Base-by-base conservation (phyloP, 1,140 invertebrate genomes). In the Lordiphosa stackelbergi region DNA sequence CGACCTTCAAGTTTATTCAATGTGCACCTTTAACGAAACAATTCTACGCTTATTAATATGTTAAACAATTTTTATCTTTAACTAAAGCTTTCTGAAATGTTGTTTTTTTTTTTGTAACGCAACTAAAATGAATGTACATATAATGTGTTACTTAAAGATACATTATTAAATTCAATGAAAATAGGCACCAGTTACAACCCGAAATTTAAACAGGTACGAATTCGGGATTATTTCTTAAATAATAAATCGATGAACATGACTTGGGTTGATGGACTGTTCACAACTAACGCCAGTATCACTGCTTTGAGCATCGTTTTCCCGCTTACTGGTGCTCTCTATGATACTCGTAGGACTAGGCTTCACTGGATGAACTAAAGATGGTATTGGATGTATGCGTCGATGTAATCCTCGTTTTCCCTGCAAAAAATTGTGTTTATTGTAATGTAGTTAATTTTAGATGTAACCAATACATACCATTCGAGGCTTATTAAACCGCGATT, bases 401-500 rank as follows among this genome's bases (percentile, higher is more conserved):
- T 62, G 55, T 9, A 60, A 24, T 19, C 63, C 65, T 12, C 85
- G 78, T 77, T 86, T 87, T 7, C 70, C 77, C 85, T 87, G 45
- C 12, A 28, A 61, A 41, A 36, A 10, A 36, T 35, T 36, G 9
- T 55, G 0, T 22, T 28, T 10, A 9, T 43, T n/a, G 1, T 2
- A 10, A 24, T 12, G 52, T 6, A 24, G 22, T 4, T n/a, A 31
- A 37, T 34, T 34, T 4, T 9, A 28, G 8, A 42, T 28, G 7
- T 12, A 9, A 11, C 10, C 3, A 66, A 55, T 24, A 12, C 60
- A 40, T 62, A 87, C 85, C 75, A 75, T 83, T 19, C 71, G 56
- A n/a, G 84, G 62, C 61, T 89, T 89, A 54, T 91, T 89, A 34
- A 94, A 89, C 42, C 91, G 90, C 24, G 94, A 90, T 81, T 95